Conservation (phyloP, 2,113 vertebrate genomes). For the Neodon shergylaensis region DNA sequence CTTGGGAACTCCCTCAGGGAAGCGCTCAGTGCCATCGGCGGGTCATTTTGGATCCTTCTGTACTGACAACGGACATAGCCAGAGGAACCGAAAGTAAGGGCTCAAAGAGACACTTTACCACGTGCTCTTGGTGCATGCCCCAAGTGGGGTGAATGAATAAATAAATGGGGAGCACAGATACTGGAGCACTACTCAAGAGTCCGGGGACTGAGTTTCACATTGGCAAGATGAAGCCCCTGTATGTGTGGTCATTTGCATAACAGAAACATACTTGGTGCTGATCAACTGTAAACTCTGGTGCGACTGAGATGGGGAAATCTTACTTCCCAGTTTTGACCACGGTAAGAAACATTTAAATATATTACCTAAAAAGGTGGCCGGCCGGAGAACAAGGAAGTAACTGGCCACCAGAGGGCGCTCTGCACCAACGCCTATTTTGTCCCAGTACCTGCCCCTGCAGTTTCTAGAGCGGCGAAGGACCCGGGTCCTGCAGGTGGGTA, state of each 20-base stretch:
- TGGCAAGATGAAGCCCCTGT: not conserved
- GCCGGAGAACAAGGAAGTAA: too few species aligned
- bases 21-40: too few species aligned
- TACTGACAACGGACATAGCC: not conserved
- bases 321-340: not conserved
- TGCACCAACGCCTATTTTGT: not conserved
- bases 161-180: accelerated
- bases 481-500: not conserved
- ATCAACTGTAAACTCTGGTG: not conserved
- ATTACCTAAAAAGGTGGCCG: not conserved
- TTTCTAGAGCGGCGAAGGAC: not conserved
- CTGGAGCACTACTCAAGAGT: not conserved
- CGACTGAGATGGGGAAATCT: not conserved
- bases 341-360: not conserved
- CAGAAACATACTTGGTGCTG: not conserved
- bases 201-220: not conserved
- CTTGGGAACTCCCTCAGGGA: not conserved
- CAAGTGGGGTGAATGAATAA: too few species aligned
- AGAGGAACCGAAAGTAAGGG: not conserved
- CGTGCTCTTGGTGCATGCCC: accelerated
- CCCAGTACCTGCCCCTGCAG: accelerated
- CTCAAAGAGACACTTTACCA: not conserved
- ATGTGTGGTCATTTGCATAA: too few species aligned
- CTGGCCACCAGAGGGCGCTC: constrained; percentile 50
- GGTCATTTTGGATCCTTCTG: not conserved